phyloP scores from a whole-genome alignment of 2,113 vertebrate genomes.

The Antigone vipio region DNA sequence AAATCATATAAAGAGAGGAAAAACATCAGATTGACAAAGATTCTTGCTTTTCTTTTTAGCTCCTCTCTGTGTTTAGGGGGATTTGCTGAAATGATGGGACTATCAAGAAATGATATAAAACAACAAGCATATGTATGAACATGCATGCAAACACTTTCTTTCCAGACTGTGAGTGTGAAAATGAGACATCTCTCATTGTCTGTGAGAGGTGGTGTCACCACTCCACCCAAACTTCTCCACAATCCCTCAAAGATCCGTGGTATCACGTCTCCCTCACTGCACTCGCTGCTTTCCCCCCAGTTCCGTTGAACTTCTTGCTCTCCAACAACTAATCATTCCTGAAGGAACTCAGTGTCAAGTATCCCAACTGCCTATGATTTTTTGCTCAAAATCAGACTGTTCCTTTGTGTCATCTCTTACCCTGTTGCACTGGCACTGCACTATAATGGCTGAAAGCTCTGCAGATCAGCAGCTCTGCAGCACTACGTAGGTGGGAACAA shows the following conservation, averaged over 20 bases:
- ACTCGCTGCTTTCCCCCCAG: not conserved
- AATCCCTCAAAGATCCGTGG: not conserved
- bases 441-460: not conserved
- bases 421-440: not conserved
- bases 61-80: not conserved
- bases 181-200: not conserved
- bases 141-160: not conserved
- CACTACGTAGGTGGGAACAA: not conserved
- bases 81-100: not conserved
- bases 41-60: not conserved
- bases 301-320: not conserved
- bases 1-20: not conserved
- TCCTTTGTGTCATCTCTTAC: not conserved
- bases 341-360: not conserved
- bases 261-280: not conserved
- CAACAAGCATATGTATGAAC: not conserved
- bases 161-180: not conserved
- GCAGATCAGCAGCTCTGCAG: not conserved
- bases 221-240: not conserved
- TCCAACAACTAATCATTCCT: not conserved
- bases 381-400: not conserved
- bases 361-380: not conserved
- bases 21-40: fast-evolving
- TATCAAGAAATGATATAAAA: no score
- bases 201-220: not conserved